Evolutionary conservation across 2,797 vertebrate genomes (phyloP).

Genomic region (Pseudochromis fuscus): DNA sequence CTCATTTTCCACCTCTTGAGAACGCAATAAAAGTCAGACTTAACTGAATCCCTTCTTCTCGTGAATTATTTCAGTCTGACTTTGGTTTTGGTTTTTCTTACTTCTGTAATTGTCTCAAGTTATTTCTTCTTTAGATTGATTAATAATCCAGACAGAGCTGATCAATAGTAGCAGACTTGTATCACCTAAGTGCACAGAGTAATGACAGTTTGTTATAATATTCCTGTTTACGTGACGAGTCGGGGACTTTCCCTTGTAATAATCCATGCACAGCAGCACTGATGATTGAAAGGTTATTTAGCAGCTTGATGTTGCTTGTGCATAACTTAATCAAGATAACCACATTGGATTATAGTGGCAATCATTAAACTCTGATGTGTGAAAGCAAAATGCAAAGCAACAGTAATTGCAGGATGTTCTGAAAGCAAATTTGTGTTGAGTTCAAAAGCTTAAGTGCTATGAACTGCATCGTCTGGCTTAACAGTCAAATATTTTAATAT

Average conservation of each 20-base stretch:
- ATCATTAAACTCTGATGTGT: slow-evolving; percentile 5
- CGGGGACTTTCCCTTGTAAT: not conserved
- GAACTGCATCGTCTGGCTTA: no score
- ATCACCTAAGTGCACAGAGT: slow-evolving; percentile 1
- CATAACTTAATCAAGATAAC: slow-evolving; percentile 7
- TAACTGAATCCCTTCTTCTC: slow-evolving; percentile 20
- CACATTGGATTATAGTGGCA: not conserved
- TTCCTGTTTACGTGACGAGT: not conserved
- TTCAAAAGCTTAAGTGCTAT: no score
- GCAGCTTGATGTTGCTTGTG: not conserved
- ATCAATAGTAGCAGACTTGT: not conserved
- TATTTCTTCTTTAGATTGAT: not conserved
- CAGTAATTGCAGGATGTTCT: no score
- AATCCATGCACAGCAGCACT: not conserved
- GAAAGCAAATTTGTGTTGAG: no score
- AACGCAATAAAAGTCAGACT: slow-evolving; percentile 37
- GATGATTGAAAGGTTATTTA: not conserved
- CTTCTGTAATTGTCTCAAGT: not conserved
- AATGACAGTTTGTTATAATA: not conserved
- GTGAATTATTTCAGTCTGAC: slow-evolving; percentile 17
- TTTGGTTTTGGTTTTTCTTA: slow-evolving; percentile 24
- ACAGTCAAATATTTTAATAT: no score
- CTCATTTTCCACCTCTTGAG: slow-evolving; percentile 48
- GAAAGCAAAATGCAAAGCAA: not conserved
- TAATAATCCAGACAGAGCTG: not conserved